Evolutionary conservation across 2,113 vertebrate genomes (phyloP).

Genomic region (Andinoacara biseriatus): DNA sequence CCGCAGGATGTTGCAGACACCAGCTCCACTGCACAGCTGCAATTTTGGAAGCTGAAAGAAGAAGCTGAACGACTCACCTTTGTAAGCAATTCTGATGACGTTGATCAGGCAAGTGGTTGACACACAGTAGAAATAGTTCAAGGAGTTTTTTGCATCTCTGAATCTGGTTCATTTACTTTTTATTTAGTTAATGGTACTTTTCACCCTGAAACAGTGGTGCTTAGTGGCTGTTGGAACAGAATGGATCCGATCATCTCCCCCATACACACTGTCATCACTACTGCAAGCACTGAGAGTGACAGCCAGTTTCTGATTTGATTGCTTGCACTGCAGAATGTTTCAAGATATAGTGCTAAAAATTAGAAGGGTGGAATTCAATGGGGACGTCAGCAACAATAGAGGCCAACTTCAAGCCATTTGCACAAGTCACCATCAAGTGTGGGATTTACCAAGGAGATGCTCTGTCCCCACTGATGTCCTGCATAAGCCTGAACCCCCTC

Average conservation of each 20-base stretch:
- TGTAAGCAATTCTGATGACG: neutral
- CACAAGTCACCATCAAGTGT: no score
- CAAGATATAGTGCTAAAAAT: no score
- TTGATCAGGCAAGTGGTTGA: neutral
- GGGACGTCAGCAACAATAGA: no score
- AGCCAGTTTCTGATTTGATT: no score
- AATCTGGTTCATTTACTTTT: neutral
- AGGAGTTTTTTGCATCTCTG: neutral
- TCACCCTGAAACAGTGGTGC: neutral
- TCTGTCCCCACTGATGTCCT: no score
- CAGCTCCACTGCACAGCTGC: neutral
- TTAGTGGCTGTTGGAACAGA: neutral
- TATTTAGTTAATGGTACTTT: fast-evolving
- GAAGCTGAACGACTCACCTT: neutral
- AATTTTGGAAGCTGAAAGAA: neutral
- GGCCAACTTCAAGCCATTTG: no score
- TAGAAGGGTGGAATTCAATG: no score
- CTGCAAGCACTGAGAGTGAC: neutral
- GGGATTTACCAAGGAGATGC: no score
- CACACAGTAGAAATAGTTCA: neutral
- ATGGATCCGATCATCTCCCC: neutral
- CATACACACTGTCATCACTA: neutral
- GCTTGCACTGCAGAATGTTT: no score
- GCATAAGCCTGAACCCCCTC: no score
- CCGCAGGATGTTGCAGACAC: neutral